Percentiles rank a stretch among this genome's conserved stretches.
Evolutionary conservation across 92 coral and sea anemone species (phyloP).

Genomic region (Galaxea fascicularis): DNA sequence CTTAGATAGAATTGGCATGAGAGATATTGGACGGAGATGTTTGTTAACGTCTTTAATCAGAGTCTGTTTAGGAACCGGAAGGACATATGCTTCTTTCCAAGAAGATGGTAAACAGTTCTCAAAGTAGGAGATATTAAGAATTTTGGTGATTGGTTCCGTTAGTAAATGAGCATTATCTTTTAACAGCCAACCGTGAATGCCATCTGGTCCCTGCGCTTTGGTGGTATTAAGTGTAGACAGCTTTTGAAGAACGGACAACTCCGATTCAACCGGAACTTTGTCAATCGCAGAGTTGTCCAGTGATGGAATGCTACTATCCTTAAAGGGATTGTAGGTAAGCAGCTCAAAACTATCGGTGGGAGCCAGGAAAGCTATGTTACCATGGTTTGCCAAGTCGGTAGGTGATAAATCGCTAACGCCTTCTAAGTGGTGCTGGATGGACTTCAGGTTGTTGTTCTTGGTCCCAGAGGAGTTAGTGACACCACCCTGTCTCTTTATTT

Average conservation of each 20-base stretch:
- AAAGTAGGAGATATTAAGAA: constrained; percentile 34
- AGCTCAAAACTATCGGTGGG: no score
- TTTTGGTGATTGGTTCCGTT: constrained; percentile 29
- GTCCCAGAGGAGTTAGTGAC: constrained; percentile 19
- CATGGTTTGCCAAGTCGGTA: no score
- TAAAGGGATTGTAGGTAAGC: no score
- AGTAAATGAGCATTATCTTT: constrained; percentile 54
- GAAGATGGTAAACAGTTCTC: constrained; percentile 11
- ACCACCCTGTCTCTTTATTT: constrained; percentile 40
- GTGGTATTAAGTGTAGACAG: constrained; percentile 58
- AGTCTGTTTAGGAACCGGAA: constrained; percentile 41
- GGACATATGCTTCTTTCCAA: constrained; percentile 51
- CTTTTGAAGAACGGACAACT: constrained; percentile 22
- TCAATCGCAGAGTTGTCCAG: no score
- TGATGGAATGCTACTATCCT: no score
- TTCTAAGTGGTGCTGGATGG: no score
- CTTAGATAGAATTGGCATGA: constrained; percentile 47
- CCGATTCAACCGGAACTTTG: no score
- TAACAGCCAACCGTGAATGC: constrained; percentile 46
- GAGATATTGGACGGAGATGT: constrained; percentile 53
- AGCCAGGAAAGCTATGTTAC: no score
- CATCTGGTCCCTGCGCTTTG: not conserved
- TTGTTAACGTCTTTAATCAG: constrained; percentile 39
- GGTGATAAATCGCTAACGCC: no score
- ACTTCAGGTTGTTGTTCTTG: not conserved